A percentile compares a stretch with the other conserved stretches of the same genome.
These are phyloP conservation scores for Gonatopus flavifemur DNA, from an alignment of 1,140 invertebrate genomes.

Conservation along the genomic window DNA sequence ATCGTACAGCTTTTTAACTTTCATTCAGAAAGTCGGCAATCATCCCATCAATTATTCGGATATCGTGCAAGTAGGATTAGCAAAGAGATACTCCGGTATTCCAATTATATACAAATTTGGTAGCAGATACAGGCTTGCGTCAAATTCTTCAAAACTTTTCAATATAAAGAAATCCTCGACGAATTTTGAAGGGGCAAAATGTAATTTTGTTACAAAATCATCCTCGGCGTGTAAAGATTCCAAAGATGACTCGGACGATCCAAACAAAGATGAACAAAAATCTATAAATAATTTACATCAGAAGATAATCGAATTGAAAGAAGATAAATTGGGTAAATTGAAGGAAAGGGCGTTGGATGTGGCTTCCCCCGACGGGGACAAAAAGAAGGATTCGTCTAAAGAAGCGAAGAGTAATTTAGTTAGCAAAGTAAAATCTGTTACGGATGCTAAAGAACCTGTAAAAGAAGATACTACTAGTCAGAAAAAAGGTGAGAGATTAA, in stretches of 20 bases:
- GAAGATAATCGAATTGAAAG: slow-evolving; percentile 38
- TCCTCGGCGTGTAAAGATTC: slow-evolving; percentile 28
- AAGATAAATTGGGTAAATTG: slow-evolving; percentile 46
- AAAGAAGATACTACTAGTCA: slow-evolving; percentile 21
- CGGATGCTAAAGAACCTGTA: slow-evolving; percentile 8
- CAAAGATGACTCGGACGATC: slow-evolving; percentile 25
- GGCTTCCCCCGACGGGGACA: background rate
- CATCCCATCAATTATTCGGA: slow-evolving; percentile 36
- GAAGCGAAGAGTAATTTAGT: background rate
- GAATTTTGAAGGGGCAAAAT: slow-evolving; percentile 24
- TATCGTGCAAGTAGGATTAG: slow-evolving; percentile 37
- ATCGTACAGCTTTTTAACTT: slow-evolving; percentile 40
- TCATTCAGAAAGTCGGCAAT: slow-evolving; percentile 36
- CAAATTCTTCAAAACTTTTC: slow-evolving; percentile 29
- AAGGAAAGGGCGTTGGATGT: slow-evolving; percentile 44
- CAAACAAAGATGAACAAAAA: slow-evolving; percentile 4
- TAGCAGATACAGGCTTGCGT: slow-evolving; percentile 23
- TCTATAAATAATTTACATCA: slow-evolving; percentile 23
- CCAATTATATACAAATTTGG: slow-evolving; percentile 39
- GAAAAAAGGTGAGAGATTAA: slow-evolving; percentile 40
- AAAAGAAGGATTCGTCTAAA: slow-evolving; percentile 5
- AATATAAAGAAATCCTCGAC: slow-evolving; percentile 19
- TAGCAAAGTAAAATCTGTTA: slow-evolving; percentile 10
- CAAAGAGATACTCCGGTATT: slow-evolving; percentile 40
- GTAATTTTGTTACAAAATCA: slow-evolving; percentile 18